Evolutionary conservation across 92 coral and sea anemone species (phyloP).

Genomic region (Porites cylindrica): DNA sequence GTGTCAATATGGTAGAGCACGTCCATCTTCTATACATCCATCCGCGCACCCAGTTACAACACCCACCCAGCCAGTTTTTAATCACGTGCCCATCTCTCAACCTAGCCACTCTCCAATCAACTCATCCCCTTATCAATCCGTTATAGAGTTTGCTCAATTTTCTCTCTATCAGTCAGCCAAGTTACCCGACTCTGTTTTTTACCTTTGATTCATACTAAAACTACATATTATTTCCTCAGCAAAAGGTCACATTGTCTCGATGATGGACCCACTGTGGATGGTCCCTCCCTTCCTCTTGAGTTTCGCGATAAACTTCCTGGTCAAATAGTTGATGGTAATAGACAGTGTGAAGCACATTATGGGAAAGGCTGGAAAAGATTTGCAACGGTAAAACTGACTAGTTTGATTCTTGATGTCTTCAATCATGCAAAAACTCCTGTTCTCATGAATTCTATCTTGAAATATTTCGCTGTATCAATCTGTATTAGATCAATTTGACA

Average conservation of each 20-base stretch:
- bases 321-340: conserved; percentile 56
- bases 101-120: not conserved
- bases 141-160: not conserved
- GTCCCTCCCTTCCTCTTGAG: conserved; percentile 35
- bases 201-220: not conserved
- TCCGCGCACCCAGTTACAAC: too few relatives aligned
- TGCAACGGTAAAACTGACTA: not conserved
- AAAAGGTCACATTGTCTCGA: conserved; percentile 62
- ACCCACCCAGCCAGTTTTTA: too few relatives aligned
- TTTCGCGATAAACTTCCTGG: conserved; percentile 73
- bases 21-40: not conserved
- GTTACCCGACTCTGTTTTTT: not conserved
- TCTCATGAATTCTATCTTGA: too few relatives aligned
- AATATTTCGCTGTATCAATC: too few relatives aligned
- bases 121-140: not conserved
- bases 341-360: conserved; percentile 66
- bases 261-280: conserved; percentile 34
- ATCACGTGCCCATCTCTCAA: not conserved
- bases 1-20: not conserved
- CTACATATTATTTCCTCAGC: not conserved
- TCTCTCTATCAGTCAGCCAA: not conserved
- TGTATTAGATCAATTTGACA: too few relatives aligned
- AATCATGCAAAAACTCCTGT: too few relatives aligned
- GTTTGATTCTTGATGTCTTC: too few relatives aligned
- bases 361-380: conserved; percentile 38